A percentile compares a stretch with the other conserved stretches of the same genome.
Conservation (phyloP, 1,140 invertebrate genomes). For the Oryctes rhinoceros region DNA sequence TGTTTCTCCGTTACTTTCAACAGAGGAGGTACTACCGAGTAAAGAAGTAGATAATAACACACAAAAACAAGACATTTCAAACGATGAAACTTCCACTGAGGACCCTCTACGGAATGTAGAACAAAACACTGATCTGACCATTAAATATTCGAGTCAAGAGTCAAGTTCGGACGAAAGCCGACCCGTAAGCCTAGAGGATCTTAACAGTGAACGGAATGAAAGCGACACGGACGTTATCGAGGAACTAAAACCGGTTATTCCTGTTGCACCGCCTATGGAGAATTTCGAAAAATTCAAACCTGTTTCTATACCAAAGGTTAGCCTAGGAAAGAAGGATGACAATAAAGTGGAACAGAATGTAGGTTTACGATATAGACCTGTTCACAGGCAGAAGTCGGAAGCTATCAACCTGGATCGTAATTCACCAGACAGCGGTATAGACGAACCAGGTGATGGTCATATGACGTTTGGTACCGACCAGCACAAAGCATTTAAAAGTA, state of each 20-base stretch:
- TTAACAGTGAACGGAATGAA: constrained; percentile 16
- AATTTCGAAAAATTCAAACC: constrained; percentile 19
- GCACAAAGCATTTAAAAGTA: constrained; percentile 10
- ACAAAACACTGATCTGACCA: not conserved
- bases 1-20: not conserved
- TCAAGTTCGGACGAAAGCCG: not conserved
- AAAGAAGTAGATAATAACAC: not conserved
- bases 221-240: constrained; percentile 7
- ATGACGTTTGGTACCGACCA: not conserved
- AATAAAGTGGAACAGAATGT: not conserved
- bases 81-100: not conserved
- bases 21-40: not conserved
- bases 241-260: not conserved
- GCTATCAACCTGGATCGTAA: not conserved
- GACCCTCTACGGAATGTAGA: not conserved
- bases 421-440: not conserved
- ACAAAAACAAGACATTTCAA: not conserved
- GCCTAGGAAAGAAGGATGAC: not conserved
- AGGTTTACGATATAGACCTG: not conserved
- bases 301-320: not conserved
- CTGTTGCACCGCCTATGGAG: not conserved
- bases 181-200: constrained; percentile 18
- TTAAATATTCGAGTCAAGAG: not conserved
- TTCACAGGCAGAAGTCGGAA: not conserved
- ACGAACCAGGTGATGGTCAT: not conserved